Percentiles rank a stretch among this genome's conserved stretches.
These are phyloP conservation scores for Condylostylus longicornis DNA, from an alignment of 1,140 invertebrate species.

Conservation along the genomic window DNA sequence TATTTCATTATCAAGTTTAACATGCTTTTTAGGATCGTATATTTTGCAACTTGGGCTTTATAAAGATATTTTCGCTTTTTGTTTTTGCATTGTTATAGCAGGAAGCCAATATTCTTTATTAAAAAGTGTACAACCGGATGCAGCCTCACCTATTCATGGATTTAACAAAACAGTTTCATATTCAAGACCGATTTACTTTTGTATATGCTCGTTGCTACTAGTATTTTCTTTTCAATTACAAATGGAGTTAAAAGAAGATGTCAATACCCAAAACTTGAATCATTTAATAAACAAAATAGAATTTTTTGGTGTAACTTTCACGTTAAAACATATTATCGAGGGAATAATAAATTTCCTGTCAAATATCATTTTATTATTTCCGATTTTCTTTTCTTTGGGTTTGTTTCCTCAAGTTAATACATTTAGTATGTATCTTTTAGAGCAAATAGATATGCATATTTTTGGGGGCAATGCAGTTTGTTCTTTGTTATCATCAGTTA, in stretches of 20 bases:
- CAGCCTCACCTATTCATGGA: constrained; percentile 93
- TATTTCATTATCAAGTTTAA: constrained; percentile 68
- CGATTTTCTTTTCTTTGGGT: constrained; percentile 83
- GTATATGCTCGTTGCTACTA: constrained; percentile 53
- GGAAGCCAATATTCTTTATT: constrained; percentile 94
- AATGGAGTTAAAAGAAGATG: constrained; percentile 10
- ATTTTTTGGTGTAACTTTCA: constrained; percentile 63
- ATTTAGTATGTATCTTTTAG: constrained; percentile 85
- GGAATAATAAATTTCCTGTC: constrained; percentile 56
- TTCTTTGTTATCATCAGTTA: constrained; percentile 54
- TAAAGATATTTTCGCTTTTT: constrained; percentile 79
- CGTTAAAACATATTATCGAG: constrained; percentile 48
- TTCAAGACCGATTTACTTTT: constrained; percentile 89
- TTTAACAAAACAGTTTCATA: constrained; percentile 94
- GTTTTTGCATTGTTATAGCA: constrained; percentile 94
- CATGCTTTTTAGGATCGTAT: constrained; percentile 69
- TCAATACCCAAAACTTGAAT: constrained; percentile 1
- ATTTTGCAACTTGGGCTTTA: constrained; percentile 77
- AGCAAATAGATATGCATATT: constrained; percentile 93
- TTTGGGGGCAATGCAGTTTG: constrained; percentile 90
- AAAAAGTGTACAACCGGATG: constrained; percentile 98
- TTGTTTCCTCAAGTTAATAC: constrained; percentile 95
- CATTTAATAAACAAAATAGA: constrained; percentile 28
- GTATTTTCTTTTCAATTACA: constrained; percentile 25
- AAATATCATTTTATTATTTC: constrained; percentile 77